A percentile compares a stretch with the other conserved stretches of the same genome.
Evolutionary conservation across 2,113 vertebrate genomes (phyloP).

Genomic region (Puma concolor): DNA sequence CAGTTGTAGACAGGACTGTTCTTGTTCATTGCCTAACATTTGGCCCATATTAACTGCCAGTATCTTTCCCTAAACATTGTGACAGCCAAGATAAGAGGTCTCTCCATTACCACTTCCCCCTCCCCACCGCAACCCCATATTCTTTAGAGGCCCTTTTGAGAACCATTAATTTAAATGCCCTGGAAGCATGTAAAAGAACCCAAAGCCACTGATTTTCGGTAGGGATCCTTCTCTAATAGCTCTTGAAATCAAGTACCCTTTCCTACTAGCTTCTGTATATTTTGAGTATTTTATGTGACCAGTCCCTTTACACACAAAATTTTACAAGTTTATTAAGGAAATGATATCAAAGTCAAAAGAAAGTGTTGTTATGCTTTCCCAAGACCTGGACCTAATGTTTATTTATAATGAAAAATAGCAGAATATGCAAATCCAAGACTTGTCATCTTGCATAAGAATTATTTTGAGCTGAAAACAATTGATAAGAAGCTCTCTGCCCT

Average conservation of each 20-base stretch:
- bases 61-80: not conserved
- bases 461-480: not conserved
- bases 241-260: not conserved
- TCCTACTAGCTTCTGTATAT: not conserved
- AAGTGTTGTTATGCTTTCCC: not conserved
- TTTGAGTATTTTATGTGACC: not conserved
- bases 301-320: not conserved
- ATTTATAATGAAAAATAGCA: not conserved
- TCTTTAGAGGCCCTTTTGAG: not conserved
- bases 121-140: too few relatives aligned
- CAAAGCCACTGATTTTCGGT: not conserved
- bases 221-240: not conserved
- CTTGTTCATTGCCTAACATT: not conserved
- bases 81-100: not conserved
- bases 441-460: not conserved
- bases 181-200: not conserved
- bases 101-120: not conserved
- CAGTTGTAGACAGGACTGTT: not conserved
- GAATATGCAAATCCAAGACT: not conserved
- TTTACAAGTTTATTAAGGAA: not conserved
- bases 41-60: not conserved
- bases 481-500: not conserved
- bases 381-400: not conserved
- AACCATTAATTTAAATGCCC: not conserved
- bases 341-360: not conserved